Conservation (phyloP, 37 sponge, comb jelly and placozoan species). For the Theonella swinhoei region DNA sequence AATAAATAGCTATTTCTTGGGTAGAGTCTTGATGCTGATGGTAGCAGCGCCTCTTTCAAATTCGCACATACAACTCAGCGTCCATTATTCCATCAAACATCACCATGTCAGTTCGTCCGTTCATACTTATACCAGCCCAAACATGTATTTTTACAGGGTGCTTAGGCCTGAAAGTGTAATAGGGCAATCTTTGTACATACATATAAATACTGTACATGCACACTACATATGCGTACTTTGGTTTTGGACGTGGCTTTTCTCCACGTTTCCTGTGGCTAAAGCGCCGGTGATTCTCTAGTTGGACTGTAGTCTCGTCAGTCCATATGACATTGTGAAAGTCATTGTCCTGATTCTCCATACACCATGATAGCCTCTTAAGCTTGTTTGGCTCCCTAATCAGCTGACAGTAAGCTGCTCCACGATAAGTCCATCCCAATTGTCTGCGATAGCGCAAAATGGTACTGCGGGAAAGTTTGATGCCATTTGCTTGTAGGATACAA, state of each 20-base stretch:
- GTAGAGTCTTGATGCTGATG: neutral
- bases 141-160: conserved; percentile 15
- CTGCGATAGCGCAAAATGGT: conserved; percentile 3
- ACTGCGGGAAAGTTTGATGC: neutral
- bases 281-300: conserved; percentile 35
- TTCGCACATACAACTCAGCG: neutral
- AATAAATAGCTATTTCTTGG: neutral
- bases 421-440: conserved; percentile 33
- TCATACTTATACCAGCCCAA: conserved; percentile 22
- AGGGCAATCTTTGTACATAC: neutral
- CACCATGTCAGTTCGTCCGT: neutral
- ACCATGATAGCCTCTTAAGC: conserved; percentile 5
- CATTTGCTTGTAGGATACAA: neutral
- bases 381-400: conserved; percentile 28
- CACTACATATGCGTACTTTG: neutral
- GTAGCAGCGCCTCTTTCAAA: neutral
- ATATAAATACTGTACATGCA: conserved; percentile 1
- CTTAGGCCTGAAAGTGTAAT: neutral
- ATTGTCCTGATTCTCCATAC: conserved; percentile 2
- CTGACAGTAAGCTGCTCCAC: conserved; percentile 45
- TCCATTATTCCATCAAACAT: conserved; percentile 18
- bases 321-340: conserved; percentile 35
- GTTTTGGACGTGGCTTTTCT: conserved; percentile 23
- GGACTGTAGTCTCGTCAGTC: conserved; percentile 40
- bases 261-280: conserved; percentile 19